Evolutionary conservation across 2,113 vertebrate species (phyloP).

Genomic region (Elanus axillaris): DNA sequence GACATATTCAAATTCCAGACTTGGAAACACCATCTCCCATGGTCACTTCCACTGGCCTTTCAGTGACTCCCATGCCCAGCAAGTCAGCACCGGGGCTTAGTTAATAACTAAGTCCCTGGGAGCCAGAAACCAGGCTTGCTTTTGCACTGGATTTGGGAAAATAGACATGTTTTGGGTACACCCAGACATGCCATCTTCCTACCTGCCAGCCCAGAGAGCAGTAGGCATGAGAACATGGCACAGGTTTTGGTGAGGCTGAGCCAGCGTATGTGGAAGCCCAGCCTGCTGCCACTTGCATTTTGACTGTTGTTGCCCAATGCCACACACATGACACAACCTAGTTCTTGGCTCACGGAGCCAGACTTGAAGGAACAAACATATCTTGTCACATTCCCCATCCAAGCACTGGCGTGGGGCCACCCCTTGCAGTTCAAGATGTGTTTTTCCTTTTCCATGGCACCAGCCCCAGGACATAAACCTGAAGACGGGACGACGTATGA

Average conservation of each 20-base stretch:
- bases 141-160: background rate
- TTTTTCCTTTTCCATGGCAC: constrained; percentile 11
- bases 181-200: background rate
- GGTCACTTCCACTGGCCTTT: background rate
- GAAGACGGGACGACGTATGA: background rate
- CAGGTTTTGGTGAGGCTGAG: background rate
- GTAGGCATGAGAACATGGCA: background rate
- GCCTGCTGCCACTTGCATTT: background rate
- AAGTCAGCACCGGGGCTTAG: background rate
- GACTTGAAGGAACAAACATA: background rate
- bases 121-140: background rate
- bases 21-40: background rate
- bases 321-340: background rate
- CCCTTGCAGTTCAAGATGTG: background rate
- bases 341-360: background rate
- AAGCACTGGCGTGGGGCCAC: background rate
- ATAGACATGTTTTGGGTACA: background rate
- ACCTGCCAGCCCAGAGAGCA: background rate
- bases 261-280: background rate
- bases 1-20: background rate
- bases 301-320: background rate
- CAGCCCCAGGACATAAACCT: background rate
- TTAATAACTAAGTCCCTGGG: background rate
- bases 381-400: constrained; percentile 9
- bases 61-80: background rate